phyloP scores from a whole-genome alignment of 2,888 invertebrate genomes.

The Macroteleia sp. region DNA sequence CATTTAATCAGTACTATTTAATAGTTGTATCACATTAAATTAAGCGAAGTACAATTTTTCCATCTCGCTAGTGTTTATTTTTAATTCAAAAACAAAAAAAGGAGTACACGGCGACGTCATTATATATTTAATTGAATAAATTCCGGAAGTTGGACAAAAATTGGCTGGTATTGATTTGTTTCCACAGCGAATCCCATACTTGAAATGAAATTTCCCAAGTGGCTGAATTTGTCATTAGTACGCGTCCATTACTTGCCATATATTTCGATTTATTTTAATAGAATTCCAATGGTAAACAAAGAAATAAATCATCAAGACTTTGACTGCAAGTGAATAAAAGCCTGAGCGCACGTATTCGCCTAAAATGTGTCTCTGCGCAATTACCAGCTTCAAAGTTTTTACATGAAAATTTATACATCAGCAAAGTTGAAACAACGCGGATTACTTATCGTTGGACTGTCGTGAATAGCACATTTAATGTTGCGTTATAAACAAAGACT shows the following conservation, averaged over 20 bases:
- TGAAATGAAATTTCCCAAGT: constrained; percentile 61
- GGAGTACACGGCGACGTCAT: too few relatives aligned
- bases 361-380: constrained; percentile 39
- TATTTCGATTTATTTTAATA: constrained; percentile 61
- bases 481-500: constrained; percentile 31
- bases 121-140: constrained; percentile 53
- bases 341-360: constrained; percentile 19
- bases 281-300: constrained; percentile 56
- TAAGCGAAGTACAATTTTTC: too few relatives aligned
- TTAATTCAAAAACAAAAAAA: too few relatives aligned
- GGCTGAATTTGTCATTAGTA: constrained; percentile 55
- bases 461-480: constrained; percentile 13
- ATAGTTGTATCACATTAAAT: too few relatives aligned
- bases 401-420: constrained; percentile 44
- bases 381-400: constrained; percentile 45
- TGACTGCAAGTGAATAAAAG: constrained; percentile 42
- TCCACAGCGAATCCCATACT: constrained; percentile 42
- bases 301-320: constrained; percentile 58
- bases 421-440: constrained; percentile 24
- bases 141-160: constrained; percentile 42
- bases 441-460: constrained; percentile 30
- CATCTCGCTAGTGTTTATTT: too few relatives aligned
- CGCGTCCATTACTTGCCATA: constrained; percentile 45
- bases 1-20: too few relatives aligned
- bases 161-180: constrained; percentile 42